These are phyloP conservation scores for Accipiter virgatus DNA, from an alignment of 2,113 vertebrate genomes.

Conservation along the genomic window DNA sequence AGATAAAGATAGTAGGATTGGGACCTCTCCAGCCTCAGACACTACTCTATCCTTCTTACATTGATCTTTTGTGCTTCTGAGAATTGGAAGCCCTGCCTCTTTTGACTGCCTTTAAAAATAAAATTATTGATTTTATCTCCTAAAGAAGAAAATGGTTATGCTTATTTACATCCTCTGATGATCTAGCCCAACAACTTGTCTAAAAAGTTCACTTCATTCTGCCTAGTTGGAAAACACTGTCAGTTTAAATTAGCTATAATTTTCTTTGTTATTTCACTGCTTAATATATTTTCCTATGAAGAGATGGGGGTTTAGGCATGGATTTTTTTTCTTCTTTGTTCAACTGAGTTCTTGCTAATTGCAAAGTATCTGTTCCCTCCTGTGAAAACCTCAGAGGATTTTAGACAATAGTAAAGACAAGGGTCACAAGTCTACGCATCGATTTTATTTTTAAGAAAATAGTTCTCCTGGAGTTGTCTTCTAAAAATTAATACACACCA, in stretches of 20 bases:
- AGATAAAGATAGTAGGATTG: not conserved
- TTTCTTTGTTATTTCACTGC: not conserved
- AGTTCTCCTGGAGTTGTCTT: not conserved
- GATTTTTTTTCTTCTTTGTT: not conserved
- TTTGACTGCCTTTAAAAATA: not conserved
- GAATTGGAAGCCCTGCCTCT: not conserved
- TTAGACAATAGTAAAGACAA: not conserved
- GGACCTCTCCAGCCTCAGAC: not conserved
- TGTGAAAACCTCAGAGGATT: not conserved
- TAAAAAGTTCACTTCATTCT: not conserved
- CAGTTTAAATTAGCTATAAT: not conserved
- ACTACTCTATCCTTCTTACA: not conserved
- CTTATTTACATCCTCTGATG: not conserved
- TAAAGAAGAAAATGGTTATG: not conserved
- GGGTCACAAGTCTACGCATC: not conserved
- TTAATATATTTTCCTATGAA: not conserved
- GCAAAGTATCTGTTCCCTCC: not conserved
- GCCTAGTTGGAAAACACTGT: not conserved
- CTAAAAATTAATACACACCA: not conserved
- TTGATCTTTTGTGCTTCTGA: not conserved
- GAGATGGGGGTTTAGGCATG: too few species aligned
- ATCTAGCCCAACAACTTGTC: not conserved
- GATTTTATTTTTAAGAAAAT: not conserved
- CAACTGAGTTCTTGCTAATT: not conserved
- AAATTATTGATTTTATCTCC: not conserved